Base-by-base conservation (phyloP, 2,797 vertebrate genomes). In the Salmo trutta region DNA sequence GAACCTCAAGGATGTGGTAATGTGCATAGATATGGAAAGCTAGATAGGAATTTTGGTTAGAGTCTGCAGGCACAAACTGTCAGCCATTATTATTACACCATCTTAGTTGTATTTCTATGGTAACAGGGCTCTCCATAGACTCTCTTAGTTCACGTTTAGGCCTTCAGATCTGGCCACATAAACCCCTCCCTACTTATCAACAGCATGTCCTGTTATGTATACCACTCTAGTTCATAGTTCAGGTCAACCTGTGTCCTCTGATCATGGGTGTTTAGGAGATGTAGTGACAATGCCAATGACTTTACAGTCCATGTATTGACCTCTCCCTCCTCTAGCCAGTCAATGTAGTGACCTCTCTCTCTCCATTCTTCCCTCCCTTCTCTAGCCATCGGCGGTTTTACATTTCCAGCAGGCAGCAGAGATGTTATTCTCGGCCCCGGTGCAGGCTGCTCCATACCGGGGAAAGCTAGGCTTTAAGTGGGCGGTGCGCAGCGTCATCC, bases 401-500 rank as follows among this genome's bases (percentile, higher is more conserved):
- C 36, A 41, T 12, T 71, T 71, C 41, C 41, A 71, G n/a, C 36
- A 21, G 36, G 69, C 69, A 24, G 69, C 36, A 7, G 15, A 71
- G 41, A 21, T 12, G 12, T n/a, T 47, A 4, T 29, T n/a, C 21
- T 15, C 19, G 8, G 24, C 24, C 21, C 51, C 47, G 2, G 21
- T 24, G 8, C 41, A 53, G n/a, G 14, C 21, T 14, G 41, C 68
- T 15, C 21, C 16, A 19, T 17, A 5, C 67, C 15, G 4, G 7
- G 24, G 21, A 14, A n/a, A 16, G 70, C 19, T 24, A 21, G 24
- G 53, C 31, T 77, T 77, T 62, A 52, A 41, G 15, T 4, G 21
- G 41, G 71, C 51, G 2, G 76, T 53, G n/a, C 53, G 17, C 24
- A 66, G 88, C n/a, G 29, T 88, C 75, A 83, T 88, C 7, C 14